Evolutionary conservation across 2,113 vertebrate species (phyloP).

Genomic region (western clawed frog (Xenopus tropicalis)): DNA sequence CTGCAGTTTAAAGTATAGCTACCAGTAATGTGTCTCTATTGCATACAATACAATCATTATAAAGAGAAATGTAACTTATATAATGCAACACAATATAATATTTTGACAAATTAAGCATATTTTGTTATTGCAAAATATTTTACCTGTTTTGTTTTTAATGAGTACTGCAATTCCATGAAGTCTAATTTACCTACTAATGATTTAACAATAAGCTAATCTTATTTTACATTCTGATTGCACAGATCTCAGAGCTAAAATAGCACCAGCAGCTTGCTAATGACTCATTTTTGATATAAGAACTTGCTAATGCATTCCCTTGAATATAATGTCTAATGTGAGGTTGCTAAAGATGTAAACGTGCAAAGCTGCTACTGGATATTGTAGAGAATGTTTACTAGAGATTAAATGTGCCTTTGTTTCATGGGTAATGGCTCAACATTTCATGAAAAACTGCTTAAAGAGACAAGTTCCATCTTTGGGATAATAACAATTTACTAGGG

Average conservation of each 20-base stretch:
- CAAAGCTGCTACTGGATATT: background rate
- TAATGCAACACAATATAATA: background rate
- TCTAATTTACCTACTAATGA: background rate
- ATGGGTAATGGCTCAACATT: background rate
- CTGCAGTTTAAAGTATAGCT: slow-evolving; percentile 6
- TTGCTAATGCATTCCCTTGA: slow-evolving; percentile 1
- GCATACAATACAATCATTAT: slow-evolving; percentile 3
- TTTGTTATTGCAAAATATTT: background rate
- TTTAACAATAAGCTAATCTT: slow-evolving; percentile 7
- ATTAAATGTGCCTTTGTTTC: background rate
- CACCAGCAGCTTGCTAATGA: slow-evolving; percentile 6
- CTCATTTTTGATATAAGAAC: slow-evolving; percentile 1
- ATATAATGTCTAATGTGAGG: background rate
- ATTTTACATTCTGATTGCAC: background rate
- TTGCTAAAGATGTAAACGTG: background rate
- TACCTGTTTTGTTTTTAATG: background rate
- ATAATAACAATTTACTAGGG: no score
- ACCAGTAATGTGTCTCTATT: slow-evolving; percentile 2
- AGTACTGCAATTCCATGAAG: background rate
- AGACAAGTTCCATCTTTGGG: no score
- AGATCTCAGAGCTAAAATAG: background rate
- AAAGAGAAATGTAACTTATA: background rate
- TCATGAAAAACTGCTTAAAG: no score
- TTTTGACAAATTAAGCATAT: background rate
- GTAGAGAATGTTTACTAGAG: background rate